Base-by-base conservation (phyloP, 2,113 vertebrate genomes). In the Morone saxatilis region DNA sequence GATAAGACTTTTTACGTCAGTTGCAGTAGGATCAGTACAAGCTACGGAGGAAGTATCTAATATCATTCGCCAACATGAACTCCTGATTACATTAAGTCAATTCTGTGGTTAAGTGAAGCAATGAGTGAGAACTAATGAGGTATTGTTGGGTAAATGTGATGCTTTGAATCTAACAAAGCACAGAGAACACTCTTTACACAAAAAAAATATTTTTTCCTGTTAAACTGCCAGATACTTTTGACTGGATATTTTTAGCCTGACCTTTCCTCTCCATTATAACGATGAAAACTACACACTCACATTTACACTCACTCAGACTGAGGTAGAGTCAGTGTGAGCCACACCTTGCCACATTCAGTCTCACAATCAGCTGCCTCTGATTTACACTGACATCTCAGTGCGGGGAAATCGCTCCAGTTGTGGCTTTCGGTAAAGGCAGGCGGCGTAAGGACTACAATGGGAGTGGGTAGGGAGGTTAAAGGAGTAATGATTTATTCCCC, bases 331-430 rank as follows among this genome's bases (percentile, higher is more conserved):
- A n/a, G 65, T 0, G 65, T 0, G 72, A 78, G 84, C 79, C 86
- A 83, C 88, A 88, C 81, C 88, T 90, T 25, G 40, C 31, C 76
- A 70, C 84, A 59, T 51, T 1, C 69, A 65, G 36, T 59, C 66
- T 41, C 25, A 62, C 40, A 51, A n/a, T 17, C 59, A 67, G 68
- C 78, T 43, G 51, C 38, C 14, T 56, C n/a, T 71, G 40, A 78
- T 48, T 78, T 57, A 19, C 48, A 10, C 36, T 40, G 53, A 68
- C 54, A 76, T 76, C 63, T 83, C 50, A 54, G 40, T 1, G 63
- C 45, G 17, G 57, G 54, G 25, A 57, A 59, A 77, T 9, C 43
- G 50, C 9, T 43, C 13, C 11, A 4, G 70, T 16, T 65, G 71
- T 20, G 45, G 69, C 56, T 60, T 41, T 43, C 6, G 10, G 43